Conservation (phyloP, 2,797 vertebrate genomes). For the Eospalax fontanierii region DNA sequence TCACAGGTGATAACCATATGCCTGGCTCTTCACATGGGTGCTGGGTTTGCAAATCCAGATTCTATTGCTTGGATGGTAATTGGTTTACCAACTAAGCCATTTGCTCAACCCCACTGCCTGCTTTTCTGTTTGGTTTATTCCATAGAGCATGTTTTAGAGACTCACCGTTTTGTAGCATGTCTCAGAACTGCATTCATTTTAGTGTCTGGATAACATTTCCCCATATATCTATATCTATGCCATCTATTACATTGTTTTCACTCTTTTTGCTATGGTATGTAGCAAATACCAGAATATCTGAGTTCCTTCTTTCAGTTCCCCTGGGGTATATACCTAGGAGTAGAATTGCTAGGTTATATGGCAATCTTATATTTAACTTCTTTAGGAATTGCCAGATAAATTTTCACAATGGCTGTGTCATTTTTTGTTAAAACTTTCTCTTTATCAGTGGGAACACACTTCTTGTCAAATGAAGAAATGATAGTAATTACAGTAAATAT, state of each 20-base stretch:
- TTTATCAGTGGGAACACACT: neutral
- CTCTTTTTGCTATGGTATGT: neutral
- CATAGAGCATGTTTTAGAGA: neutral
- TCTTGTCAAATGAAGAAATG: neutral
- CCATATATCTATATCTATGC: too few relatives aligned
- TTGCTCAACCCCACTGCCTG: neutral
- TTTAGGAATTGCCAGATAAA: neutral
- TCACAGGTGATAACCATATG: neutral
- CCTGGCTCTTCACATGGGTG: neutral
- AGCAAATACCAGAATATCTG: neutral
- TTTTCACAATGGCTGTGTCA: neutral
- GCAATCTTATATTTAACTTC: neutral
- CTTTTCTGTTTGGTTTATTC: neutral
- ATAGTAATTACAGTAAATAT: neutral
- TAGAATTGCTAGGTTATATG: neutral
- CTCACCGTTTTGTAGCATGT: neutral
- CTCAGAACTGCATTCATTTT: neutral
- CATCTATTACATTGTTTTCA: neutral
- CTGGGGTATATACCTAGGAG: neutral
- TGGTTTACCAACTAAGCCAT: neutral
- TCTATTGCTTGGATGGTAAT: neutral
- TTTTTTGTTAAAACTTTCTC: neutral
- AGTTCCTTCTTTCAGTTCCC: neutral
- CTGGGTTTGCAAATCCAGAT: neutral
- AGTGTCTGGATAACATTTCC: too few relatives aligned